These are phyloP conservation scores for Salarias fasciatus DNA, from an alignment of 2,797 vertebrate genomes.

Conservation along the genomic window DNA sequence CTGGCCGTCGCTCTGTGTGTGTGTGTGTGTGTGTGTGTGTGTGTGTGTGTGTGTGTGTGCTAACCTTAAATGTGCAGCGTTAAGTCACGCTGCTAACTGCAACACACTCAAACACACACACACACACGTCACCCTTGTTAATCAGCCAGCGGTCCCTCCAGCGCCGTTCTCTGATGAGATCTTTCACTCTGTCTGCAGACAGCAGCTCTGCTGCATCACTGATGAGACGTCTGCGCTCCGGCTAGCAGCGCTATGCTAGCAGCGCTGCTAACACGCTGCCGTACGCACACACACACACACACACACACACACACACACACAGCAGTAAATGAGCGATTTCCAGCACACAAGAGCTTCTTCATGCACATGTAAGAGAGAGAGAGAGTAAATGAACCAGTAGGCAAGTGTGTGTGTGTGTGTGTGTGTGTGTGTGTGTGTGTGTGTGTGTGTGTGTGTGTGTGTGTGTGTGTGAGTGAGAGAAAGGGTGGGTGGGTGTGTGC, in stretches of 20 bases:
- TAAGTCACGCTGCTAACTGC: slow-evolving; percentile 18
- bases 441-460: slow-evolving; percentile 24
- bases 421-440: slow-evolving; percentile 20
- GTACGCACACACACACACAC: too few species aligned
- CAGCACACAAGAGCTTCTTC: too few species aligned
- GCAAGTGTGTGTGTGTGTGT: slow-evolving; percentile 21
- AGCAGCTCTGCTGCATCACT: slow-evolving; percentile 79
- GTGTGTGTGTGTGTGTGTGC: slow-evolving; percentile 2
- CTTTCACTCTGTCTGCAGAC: slow-evolving; percentile 79
- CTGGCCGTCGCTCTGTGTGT: too few species aligned
- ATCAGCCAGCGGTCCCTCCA: too few species aligned
- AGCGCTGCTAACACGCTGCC: too few species aligned
- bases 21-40: background rate
- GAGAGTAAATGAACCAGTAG: too few species aligned
- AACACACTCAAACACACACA: slow-evolving; percentile 6
- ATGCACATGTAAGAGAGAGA: too few species aligned
- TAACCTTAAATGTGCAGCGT: too few species aligned
- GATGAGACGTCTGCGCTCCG: slow-evolving; percentile 82
- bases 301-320: too few species aligned
- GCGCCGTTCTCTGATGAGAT: slow-evolving; percentile 60
- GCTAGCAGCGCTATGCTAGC: slow-evolving; percentile 70
- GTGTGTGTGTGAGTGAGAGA: slow-evolving; percentile 41
- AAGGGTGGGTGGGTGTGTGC: slow-evolving; percentile 66
- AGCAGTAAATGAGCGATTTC: too few species aligned
- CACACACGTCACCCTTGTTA: slow-evolving; percentile 51